phyloP scores from a whole-genome alignment of 2,797 vertebrate species.

The Gymnocypris eckloni region DNA sequence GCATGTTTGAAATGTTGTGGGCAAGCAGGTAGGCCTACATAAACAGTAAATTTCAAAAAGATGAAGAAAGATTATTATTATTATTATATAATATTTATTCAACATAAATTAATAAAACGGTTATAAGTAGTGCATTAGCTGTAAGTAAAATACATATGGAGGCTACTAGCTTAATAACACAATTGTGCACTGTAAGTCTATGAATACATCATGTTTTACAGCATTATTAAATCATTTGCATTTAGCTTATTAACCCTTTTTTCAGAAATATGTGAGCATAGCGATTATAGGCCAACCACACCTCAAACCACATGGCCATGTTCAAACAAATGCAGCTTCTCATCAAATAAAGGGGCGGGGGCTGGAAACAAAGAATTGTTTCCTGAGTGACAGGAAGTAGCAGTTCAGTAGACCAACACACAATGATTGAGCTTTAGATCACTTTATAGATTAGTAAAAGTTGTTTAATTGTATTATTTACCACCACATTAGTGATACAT shows the following conservation, averaged over 20 bases:
- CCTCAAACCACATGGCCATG: not conserved
- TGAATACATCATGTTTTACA: not conserved
- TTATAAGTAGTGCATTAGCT: not conserved
- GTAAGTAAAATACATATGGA: not conserved
- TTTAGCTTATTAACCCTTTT: not conserved
- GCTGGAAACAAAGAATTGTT: not conserved
- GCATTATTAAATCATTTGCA: not conserved
- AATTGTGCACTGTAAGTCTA: not conserved
- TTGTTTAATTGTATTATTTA: not conserved
- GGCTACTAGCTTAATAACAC: not conserved
- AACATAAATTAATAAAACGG: not conserved
- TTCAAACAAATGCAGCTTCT: not conserved
- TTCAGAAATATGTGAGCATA: not conserved
- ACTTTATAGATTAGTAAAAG: not conserved
- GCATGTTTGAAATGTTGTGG: not conserved
- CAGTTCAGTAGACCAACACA: not conserved
- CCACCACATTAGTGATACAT: not conserved
- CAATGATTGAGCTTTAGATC: not conserved
- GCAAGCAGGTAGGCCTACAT: too few relatives aligned
- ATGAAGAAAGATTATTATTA: not conserved
- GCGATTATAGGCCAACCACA: not conserved
- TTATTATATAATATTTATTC: not conserved
- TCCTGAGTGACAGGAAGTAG: slow-evolving; percentile 21
- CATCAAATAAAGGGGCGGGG: not conserved
- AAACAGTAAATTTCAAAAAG: not conserved